Evolutionary conservation across 2,113 vertebrate genomes (phyloP).

Genomic region (Arothron firmamentum): DNA sequence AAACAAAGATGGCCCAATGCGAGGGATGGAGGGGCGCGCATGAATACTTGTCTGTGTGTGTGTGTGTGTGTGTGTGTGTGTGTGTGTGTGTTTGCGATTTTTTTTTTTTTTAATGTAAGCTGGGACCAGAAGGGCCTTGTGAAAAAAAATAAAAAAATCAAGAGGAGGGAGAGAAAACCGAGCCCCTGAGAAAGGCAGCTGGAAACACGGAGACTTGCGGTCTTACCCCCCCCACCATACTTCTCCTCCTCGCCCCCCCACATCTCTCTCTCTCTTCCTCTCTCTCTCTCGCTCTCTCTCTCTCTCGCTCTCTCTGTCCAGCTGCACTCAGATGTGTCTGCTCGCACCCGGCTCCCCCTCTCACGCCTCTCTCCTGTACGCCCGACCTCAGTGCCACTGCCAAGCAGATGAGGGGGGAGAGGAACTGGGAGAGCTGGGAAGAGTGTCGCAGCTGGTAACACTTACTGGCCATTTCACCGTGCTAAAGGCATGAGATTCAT

Average conservation of each 20-base stretch:
- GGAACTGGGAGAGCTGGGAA: constrained; percentile 68
- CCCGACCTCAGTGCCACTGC: constrained; percentile 74
- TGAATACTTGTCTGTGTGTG: constrained; percentile 13
- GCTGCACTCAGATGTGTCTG: constrained; percentile 92
- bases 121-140: constrained; percentile 78
- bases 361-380: constrained; percentile 32
- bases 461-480: constrained; percentile 89
- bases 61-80: constrained; percentile 32
- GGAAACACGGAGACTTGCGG: constrained; percentile 87
- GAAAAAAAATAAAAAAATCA: constrained; percentile 56
- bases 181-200: constrained; percentile 89
- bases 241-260: constrained; percentile 16
- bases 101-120: constrained; percentile 40
- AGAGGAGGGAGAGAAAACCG: constrained; percentile 84
- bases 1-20: constrained; percentile 89
- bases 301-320: constrained; percentile 72
- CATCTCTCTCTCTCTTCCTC: neutral
- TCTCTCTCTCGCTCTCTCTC: neutral
- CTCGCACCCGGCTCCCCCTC: constrained; percentile 55
- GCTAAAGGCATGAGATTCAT: constrained; percentile 98
- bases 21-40: constrained; percentile 64
- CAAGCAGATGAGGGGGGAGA: constrained; percentile 68
- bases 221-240: constrained; percentile 58
- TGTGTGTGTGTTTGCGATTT: constrained; percentile 60
- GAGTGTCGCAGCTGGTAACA: constrained; percentile 98